Conservation (phyloP, 2,888 invertebrate genomes). For the Coelogynopora nodosa region DNA sequence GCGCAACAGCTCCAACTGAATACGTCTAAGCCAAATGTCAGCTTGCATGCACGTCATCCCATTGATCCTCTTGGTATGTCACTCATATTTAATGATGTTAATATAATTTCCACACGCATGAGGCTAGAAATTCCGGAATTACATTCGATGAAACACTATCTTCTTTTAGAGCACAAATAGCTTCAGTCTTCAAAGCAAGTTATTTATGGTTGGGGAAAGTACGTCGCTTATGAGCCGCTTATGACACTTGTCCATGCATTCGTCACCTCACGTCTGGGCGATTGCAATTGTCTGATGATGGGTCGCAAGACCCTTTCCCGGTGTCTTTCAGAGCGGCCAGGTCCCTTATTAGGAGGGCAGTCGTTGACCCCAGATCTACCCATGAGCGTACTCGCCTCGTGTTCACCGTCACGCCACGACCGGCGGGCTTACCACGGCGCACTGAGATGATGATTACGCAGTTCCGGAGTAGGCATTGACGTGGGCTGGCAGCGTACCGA, state of each 20-base stretch:
- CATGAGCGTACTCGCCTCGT: no score
- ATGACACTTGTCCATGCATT: background rate
- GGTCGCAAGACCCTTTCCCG: no score
- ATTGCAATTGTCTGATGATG: no score
- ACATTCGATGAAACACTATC: background rate
- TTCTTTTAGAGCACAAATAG: background rate
- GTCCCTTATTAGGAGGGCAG: no score
- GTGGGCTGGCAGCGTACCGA: no score
- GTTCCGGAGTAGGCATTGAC: no score
- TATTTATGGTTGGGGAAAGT: background rate
- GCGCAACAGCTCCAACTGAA: background rate
- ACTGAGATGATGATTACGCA: no score
- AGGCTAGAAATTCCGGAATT: background rate
- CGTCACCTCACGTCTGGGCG: background rate
- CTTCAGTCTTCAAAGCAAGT: background rate
- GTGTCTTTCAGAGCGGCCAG: no score
- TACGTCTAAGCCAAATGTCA: background rate
- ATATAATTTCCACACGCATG: background rate
- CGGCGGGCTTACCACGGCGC: no score
- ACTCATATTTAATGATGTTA: background rate
- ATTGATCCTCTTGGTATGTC: background rate
- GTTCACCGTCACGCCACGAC: no score
- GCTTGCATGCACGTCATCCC: background rate
- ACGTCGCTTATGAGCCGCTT: background rate
- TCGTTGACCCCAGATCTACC: no score